Evolutionary conservation across 92 coral and sea anemone genomes (phyloP), one percentile per base, ranked within the genome.

Genomic region (Bergia sp.): DNA sequence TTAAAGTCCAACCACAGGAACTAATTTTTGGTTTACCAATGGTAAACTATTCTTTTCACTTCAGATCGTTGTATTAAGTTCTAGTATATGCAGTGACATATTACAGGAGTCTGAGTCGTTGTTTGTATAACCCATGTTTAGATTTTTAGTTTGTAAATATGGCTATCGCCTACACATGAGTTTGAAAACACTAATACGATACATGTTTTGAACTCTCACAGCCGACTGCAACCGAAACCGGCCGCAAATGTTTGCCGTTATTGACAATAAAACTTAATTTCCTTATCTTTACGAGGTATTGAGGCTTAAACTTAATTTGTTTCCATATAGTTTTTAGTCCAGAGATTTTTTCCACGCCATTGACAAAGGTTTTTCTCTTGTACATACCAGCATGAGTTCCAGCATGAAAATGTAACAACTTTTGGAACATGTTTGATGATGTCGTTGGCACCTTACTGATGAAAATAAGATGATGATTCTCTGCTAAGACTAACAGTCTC

Each of bases 101-200:
- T 11, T 11, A 6, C 58, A 53, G 58, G 16, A 2, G 43, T 16
- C 41, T 76, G 41, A 42, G 53, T 23, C 43, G 80, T 76, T 44
- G 4, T 44, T 7, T 40, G 9, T 18, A 76, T 12, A 41, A 5
- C 29, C 5, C 47, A 7, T 76, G 80, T 76, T 41, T 76, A 18
- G 29, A 76, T 76, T 76, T 18, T 76, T 20, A 40, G 36, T 40
- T 76, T 76, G 80, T 76, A 76, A 76, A 76, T 53, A 76, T 15
- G 80, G 37, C 6, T n/a, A 16, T 53, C 49, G 37, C 80, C 36
- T 13, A 37, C 9, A 18, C 23, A 40, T 3, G 79, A 39, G 21
- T 23, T 76, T 74, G 29, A 61, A 16, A 61, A 74, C 5, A 76
- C 36, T 76, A 76, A 76, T 16, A 39, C 8, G 37, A 76, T 76